Evolutionary conservation across 2,888 invertebrate species (phyloP).

Genomic region (Pachydiplax longipennis): DNA sequence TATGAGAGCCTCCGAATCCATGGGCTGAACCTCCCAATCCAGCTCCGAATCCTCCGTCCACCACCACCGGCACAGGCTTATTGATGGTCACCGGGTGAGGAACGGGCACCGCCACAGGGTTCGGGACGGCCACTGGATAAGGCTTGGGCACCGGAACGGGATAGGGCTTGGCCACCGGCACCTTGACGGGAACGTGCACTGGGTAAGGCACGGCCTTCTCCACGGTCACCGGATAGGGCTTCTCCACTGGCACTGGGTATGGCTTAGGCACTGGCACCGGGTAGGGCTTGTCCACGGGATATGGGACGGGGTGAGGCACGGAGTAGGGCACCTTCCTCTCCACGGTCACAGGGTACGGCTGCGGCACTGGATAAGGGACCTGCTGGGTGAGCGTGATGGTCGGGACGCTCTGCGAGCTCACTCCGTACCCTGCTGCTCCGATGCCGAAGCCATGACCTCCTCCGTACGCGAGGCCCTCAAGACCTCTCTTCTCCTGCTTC

Average conservation of each 20-base stretch:
- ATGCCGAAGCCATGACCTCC: neutral
- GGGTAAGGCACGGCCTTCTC: neutral
- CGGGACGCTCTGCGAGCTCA: neutral
- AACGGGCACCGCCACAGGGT: neutral
- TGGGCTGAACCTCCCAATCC: neutral
- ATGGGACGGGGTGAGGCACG: constrained; percentile 10
- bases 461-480: neutral
- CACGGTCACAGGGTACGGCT: constrained; percentile 14
- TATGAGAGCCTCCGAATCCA: neutral
- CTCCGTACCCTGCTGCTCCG: neutral
- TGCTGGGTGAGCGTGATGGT: neutral
- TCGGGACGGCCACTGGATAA: neutral
- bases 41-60: neutral
- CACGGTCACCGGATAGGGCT: neutral
- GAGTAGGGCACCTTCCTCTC: constrained; percentile 19
- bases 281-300: constrained; percentile 19
- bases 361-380: neutral
- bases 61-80: neutral
- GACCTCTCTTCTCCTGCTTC: constrained; percentile 19
- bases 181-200: neutral
- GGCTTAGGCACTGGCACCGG: neutral
- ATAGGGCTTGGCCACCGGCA: neutral
- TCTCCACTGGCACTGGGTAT: neutral
- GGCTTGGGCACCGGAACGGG: neutral
- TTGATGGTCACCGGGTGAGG: constrained; percentile 13